Conservation (phyloP, 2,113 vertebrate genomes). For the Cyanoramphus novaezelandiae region DNA sequence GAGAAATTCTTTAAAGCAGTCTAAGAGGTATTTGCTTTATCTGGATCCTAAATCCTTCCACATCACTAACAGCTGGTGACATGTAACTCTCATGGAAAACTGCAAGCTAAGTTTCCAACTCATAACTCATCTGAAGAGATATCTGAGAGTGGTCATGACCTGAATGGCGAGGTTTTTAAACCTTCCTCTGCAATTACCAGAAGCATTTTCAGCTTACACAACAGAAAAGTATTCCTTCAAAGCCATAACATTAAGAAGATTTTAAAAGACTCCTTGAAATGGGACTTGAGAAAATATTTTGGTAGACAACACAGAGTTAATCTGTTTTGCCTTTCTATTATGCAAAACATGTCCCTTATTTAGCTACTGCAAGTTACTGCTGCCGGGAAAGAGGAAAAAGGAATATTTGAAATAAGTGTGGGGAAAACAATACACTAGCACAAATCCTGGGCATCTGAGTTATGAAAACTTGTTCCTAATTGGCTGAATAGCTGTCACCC, state of each 20-base stretch:
- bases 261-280: constrained; percentile 12
- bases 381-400: neutral
- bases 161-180: neutral
- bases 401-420: neutral
- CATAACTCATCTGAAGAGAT: neutral
- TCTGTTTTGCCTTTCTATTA: constrained; percentile 2
- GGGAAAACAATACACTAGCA: neutral
- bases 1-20: neutral
- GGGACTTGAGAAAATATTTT: constrained; percentile 29
- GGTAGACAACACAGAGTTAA: neutral
- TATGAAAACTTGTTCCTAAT: neutral
- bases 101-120: neutral
- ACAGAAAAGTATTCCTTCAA: constrained; percentile 27
- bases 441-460: neutral
- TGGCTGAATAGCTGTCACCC: neutral
- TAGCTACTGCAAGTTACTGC: neutral
- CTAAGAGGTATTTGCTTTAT: neutral
- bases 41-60: neutral
- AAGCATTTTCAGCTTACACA: constrained; percentile 26
- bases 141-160: neutral
- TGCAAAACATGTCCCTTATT: neutral
- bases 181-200: neutral
- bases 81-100: neutral
- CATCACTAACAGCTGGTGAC: neutral
- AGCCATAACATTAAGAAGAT: neutral